Evolutionary conservation across 2,888 invertebrate genomes (phyloP), one percentile per base, ranked within the genome.

Genomic region (Crossocerus cetratus): DNA sequence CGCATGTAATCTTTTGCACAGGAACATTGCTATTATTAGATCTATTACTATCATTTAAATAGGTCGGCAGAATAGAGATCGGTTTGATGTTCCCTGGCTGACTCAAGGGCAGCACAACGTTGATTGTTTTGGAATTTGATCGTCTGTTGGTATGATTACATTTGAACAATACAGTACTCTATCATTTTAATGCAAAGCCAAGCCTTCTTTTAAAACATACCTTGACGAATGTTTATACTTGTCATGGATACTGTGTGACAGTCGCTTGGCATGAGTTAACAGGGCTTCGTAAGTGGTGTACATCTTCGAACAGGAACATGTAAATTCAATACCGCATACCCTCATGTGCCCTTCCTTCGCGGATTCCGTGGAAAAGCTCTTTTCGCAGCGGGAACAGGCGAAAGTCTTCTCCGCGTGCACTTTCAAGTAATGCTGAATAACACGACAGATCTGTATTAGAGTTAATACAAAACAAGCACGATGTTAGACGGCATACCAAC

Each of bases 341-440:
- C 87, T 85, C 2, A 81, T 69, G 68, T 91, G 91, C 18, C 89
- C 89, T n/a, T 87, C 86, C 71, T 85, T 88, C 0, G 90, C 88
- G 23, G 90, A 88, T 76, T 87, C 87, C 0, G 90, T 91, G 0
- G 91, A 89, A 71, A 91, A 91, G 54, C 87, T 86, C 72, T 91
- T 91, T 0, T 87, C 80, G 65, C 91, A 91, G 23, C 78, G 80
- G 0, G 82, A 83, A 67, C 91, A 91, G 5, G 83, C 76, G 66
- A 88, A 88, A n/a, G 80, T 87, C 74, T 89, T 91, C 8, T 89
- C 88, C 0, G 91, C 91, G 53, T 91, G 91, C 20, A 91, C 90
- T 82, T 91, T 91, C 23, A 91, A 81, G 70, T 90, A 91, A 73
- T 91, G 91, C 91, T 91, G 76, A 1, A 84, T 78, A 57, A 63